These are phyloP conservation scores for Luehdorfia chinensis DNA, from an alignment of 1,140 invertebrate genomes.

Conservation along the genomic window DNA sequence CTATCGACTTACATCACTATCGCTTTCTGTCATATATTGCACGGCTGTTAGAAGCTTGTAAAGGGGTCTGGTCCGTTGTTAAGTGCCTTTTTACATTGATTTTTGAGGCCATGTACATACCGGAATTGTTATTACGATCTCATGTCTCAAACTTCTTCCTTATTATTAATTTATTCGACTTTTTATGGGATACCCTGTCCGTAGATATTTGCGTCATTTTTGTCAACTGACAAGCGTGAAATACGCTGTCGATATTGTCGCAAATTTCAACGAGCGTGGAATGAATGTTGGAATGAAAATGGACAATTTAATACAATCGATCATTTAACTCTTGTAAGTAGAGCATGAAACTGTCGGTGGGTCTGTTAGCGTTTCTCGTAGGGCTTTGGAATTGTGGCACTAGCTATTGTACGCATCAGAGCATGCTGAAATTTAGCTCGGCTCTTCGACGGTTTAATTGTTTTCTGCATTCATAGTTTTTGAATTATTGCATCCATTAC, in stretches of 20 bases:
- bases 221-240: conserved; percentile 35
- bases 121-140: conserved; percentile 57
- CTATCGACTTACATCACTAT: conserved; percentile 75
- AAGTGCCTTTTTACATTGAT: conserved; percentile 53
- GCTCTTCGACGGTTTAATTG: conserved; percentile 53
- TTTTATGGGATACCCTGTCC: conserved; percentile 22
- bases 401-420: conserved; percentile 45
- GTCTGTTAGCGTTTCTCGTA: conserved; percentile 46
- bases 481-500: conserved; percentile 35
- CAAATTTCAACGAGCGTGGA: conserved; percentile 44
- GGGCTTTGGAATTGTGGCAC: conserved; percentile 53
- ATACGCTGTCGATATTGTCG: conserved; percentile 34
- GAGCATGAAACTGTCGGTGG: conserved; percentile 58
- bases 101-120: conserved; percentile 54
- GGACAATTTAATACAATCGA: conserved; percentile 62
- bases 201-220: conserved; percentile 30
- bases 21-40: conserved; percentile 70
- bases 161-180: conserved; percentile 50
- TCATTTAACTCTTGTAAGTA: conserved; percentile 62
- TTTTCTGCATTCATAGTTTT: conserved; percentile 44
- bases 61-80: conserved; percentile 67
- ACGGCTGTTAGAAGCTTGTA: conserved; percentile 66
- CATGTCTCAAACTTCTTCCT: conserved; percentile 47
- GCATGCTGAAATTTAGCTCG: conserved; percentile 49
- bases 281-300: conserved; percentile 42